Base-by-base conservation (phyloP, 2,797 vertebrate species). In the Muscicapa striata region DNA sequence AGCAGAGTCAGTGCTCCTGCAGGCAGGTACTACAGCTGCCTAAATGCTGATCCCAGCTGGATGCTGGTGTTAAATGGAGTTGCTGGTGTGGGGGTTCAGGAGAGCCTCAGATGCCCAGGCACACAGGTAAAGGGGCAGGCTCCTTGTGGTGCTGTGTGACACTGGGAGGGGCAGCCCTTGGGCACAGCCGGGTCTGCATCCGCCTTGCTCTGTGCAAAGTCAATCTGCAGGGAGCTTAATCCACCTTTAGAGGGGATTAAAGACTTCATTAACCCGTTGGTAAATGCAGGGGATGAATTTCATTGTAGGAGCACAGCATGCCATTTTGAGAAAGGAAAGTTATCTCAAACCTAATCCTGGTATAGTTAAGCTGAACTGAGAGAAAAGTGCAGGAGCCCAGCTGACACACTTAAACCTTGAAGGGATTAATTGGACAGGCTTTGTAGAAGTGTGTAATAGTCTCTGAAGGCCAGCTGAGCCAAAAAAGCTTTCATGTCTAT, bases 91-190 rank as follows among this genome's bases (percentile, higher is more conserved):
- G 36, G 48, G 26, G 8, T 5, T 23, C 61, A 62, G 38, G 45
- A 52, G 32, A 54, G 8, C 6, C 38, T 68, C 2, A 1, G 23
- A 6, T 6, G 6, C 8, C 23, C 0, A 1, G 49, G 15, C 18
- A 11, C 7, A 1, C 2, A 4, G 32, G 48, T n/a, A 6, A 36
- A 43, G 32, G 26, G 15, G 8, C 32, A 74, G 19, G 45, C 16
- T 73, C 0, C 0, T n/a, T 17, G 40, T 52, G 77, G 24, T 4
- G 10, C 10, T 6, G 10, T 6, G n/a, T 2, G 7, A 13, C 3
- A 3, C 32, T 1, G 0, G 23, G 40, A 62, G 30, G 29, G 51
- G 11, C 21, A 43, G 38, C 17, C 1, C 10, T 38, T 6, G 23
- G 51, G 43, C 74, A 24, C 46, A 30, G 69, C 1, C 0, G 27